Percentiles rank a stretch among this genome's conserved stretches.
phyloP scores from a whole-genome alignment of 2,113 vertebrate genomes.

The Nothoprocta perdicaria region DNA sequence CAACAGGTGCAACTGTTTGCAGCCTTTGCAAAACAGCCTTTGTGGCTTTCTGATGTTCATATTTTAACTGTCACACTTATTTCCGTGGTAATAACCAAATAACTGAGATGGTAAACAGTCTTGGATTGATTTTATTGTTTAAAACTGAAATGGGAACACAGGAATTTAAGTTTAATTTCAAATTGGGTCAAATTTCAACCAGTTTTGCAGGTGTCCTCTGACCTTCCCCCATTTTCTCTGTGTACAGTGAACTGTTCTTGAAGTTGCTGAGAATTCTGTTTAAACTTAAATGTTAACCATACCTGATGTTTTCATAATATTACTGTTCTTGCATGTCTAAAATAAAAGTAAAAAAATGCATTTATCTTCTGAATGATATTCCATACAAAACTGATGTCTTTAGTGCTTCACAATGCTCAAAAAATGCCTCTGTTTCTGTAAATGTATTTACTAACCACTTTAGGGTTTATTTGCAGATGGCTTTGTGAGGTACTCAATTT shows the following conservation, averaged over 20 bases:
- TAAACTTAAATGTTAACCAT: neutral
- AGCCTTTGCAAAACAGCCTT: too few relatives aligned
- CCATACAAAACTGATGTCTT: neutral
- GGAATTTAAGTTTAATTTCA: neutral
- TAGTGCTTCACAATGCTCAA: slow-evolving; percentile 4
- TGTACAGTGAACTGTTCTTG: neutral
- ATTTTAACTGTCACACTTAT: neutral
- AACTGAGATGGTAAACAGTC: neutral
- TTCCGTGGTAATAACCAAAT: neutral
- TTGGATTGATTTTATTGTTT: neutral
- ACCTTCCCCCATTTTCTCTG: neutral
- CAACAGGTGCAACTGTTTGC: neutral
- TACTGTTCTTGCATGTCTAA: neutral
- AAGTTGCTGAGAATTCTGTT: neutral
- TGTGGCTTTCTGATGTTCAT: neutral
- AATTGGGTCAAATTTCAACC: neutral
- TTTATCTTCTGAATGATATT: slow-evolving; percentile 5
- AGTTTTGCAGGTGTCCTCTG: neutral
- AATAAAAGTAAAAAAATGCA: slow-evolving; percentile 15
- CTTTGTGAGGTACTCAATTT: slow-evolving; percentile 5
- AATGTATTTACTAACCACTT: slow-evolving; percentile 31
- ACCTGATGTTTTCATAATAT: slow-evolving; percentile 19
- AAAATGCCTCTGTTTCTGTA: slow-evolving; percentile 21
- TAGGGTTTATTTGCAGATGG: slow-evolving; percentile 18
- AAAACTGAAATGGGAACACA: neutral